Evolutionary conservation across 2,113 vertebrate genomes (phyloP).

Genomic region (Toxotes jaculatrix): DNA sequence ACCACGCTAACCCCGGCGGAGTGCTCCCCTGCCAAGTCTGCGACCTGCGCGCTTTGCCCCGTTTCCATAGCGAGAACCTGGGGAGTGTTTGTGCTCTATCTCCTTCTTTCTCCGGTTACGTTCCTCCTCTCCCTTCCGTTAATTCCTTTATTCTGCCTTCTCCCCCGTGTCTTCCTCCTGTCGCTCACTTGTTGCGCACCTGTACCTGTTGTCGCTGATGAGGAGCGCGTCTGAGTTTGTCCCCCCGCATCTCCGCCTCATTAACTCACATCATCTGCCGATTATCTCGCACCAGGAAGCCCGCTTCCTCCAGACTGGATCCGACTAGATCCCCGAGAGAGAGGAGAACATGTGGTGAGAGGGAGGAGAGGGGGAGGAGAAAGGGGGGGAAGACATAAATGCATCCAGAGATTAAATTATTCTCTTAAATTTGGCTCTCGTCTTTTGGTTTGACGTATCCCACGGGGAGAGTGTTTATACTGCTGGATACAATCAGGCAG

Average conservation of each 20-base stretch:
- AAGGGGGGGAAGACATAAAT: not conserved
- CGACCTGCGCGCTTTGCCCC: slow-evolving; percentile 71
- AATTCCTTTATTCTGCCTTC: slow-evolving; percentile 29
- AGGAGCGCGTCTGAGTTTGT: slow-evolving; percentile 67
- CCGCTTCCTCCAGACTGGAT: slow-evolving; percentile 70
- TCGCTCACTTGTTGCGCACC: slow-evolving; percentile 61
- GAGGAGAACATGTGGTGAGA: not conserved
- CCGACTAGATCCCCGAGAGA: slow-evolving; percentile 66
- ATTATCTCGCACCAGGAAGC: slow-evolving; percentile 80
- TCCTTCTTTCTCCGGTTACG: slow-evolving; percentile 30
- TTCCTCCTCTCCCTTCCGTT: slow-evolving; percentile 43
- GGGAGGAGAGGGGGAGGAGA: not conserved
- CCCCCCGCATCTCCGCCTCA: slow-evolving; percentile 76
- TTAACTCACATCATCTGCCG: slow-evolving; percentile 73
- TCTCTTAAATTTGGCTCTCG: not conserved
- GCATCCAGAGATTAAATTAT: slow-evolving; percentile 5
- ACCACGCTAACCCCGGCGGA: slow-evolving; percentile 39
- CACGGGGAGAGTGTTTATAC: not conserved
- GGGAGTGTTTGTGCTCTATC: slow-evolving; percentile 2
- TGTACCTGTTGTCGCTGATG: slow-evolving; percentile 65
- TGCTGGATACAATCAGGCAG: slow-evolving; percentile 1
- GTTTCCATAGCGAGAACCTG: slow-evolving; percentile 75
- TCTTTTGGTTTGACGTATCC: not conserved
- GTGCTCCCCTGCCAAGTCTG: slow-evolving; percentile 82
- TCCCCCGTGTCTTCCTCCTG: slow-evolving; percentile 41